A percentile compares a stretch with the other conserved stretches of the same genome.
These are phyloP conservation scores for Anomalospiza imberbis DNA, from an alignment of 2,797 vertebrate species.

Conservation along the genomic window DNA sequence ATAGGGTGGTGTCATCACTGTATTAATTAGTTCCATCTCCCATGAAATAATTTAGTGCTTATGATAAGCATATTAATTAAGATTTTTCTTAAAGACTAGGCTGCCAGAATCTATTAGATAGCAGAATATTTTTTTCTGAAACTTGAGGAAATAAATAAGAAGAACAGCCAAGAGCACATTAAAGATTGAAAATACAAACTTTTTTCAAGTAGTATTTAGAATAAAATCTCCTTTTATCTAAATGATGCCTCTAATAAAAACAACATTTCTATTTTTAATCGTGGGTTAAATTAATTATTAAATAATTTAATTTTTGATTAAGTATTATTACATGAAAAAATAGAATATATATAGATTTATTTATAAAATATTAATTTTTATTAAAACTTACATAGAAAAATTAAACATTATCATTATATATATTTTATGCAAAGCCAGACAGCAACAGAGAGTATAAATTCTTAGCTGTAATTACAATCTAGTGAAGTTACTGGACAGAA, in stretches of 20 bases:
- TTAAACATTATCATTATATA: background rate
- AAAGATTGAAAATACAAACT: background rate
- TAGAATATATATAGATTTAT: background rate
- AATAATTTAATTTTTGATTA: background rate
- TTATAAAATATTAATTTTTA: no score
- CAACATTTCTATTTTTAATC: background rate
- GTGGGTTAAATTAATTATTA: background rate
- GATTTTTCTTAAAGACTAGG: background rate
- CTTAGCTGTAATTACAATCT: background rate
- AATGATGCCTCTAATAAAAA: background rate
- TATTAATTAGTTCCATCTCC: background rate
- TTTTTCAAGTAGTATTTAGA: background rate
- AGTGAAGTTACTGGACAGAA: background rate
- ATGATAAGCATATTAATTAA: constrained; percentile 12
- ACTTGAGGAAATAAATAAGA: background rate
- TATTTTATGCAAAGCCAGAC: background rate
- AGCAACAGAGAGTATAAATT: background rate
- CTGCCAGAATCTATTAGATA: background rate
- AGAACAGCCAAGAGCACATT: background rate
- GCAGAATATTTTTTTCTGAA: background rate
- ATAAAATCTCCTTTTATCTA: background rate
- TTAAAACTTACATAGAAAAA: background rate
- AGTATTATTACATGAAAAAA: background rate
- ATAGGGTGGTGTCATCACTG: background rate
- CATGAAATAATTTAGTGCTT: background rate